Conservation (phyloP, 2,113 vertebrate species). For the Syngnathus typhle region DNA sequence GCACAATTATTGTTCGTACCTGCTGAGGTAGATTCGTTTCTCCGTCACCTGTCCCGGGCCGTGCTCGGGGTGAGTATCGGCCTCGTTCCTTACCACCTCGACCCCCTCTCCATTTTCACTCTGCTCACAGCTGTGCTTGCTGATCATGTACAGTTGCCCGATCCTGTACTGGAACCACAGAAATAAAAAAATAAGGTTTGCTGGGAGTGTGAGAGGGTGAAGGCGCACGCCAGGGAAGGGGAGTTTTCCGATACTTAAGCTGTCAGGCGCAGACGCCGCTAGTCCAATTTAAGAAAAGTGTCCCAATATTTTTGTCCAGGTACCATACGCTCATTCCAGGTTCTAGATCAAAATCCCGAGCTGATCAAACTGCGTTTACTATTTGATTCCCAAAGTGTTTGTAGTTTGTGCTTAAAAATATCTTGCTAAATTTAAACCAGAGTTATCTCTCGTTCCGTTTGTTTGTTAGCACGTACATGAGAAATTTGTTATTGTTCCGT, state of each 20-base stretch:
- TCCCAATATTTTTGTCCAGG: no score
- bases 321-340: neutral
- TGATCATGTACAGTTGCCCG: slow-evolving; percentile 92
- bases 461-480: neutral
- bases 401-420: neutral
- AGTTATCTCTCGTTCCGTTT: neutral
- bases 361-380: neutral
- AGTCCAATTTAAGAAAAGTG: no score
- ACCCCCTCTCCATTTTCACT: slow-evolving; percentile 83
- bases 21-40: slow-evolving; percentile 86
- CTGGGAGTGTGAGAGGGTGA: no score
- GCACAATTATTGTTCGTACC: slow-evolving; percentile 55
- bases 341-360: neutral
- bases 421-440: neutral
- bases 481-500: neutral
- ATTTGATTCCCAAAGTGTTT: slow-evolving; percentile 7
- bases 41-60: slow-evolving; percentile 83
- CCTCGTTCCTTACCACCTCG: slow-evolving; percentile 82
- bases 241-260: no score
- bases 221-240: no score
- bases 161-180: slow-evolving; percentile 73
- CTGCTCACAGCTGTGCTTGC: slow-evolving; percentile 87
- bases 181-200: neutral
- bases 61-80: slow-evolving; percentile 75
- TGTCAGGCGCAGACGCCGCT: no score